Conservation (phyloP, 2,888 invertebrate species). For the Caenorhabditis becei region DNA sequence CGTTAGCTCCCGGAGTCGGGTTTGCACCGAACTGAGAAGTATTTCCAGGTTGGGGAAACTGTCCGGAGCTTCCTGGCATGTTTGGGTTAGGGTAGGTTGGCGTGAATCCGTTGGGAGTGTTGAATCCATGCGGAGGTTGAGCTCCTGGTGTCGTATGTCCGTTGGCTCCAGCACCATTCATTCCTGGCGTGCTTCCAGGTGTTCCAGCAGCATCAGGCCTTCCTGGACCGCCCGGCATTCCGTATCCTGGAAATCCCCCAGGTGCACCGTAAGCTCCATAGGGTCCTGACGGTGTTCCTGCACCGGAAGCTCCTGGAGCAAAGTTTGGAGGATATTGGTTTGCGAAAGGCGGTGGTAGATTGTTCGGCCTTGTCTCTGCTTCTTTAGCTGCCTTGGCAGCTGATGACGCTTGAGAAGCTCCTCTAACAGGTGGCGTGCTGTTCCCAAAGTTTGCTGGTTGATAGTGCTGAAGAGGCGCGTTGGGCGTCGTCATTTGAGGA, state of each 20-base stretch:
- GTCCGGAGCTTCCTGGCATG: background rate
- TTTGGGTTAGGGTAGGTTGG: background rate
- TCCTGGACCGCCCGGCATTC: constrained; percentile 7
- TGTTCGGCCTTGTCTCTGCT: constrained; percentile 32
- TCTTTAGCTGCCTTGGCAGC: constrained; percentile 18
- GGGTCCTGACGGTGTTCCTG: background rate
- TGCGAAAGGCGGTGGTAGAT: background rate
- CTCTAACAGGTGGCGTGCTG: background rate
- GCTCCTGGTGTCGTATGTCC: constrained; percentile 12
- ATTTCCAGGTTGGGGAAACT: background rate
- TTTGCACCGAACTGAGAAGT: background rate
- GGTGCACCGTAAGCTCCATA: constrained; percentile 6
- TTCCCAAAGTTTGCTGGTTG: constrained; percentile 28
- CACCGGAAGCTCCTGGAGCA: background rate
- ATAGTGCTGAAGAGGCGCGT: constrained; percentile 44
- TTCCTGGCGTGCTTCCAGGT: background rate
- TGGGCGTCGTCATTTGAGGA: constrained; percentile 12
- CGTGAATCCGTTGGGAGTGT: background rate
- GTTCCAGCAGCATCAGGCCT: background rate
- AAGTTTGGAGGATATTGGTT: constrained; percentile 16
- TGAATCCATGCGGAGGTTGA: background rate
- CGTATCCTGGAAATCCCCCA: constrained; percentile 28
- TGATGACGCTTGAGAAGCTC: background rate
- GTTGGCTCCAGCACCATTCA: background rate
- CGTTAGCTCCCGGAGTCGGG: background rate